Conservation (phyloP, 2,797 vertebrate genomes). For the Trachurus trachurus region DNA sequence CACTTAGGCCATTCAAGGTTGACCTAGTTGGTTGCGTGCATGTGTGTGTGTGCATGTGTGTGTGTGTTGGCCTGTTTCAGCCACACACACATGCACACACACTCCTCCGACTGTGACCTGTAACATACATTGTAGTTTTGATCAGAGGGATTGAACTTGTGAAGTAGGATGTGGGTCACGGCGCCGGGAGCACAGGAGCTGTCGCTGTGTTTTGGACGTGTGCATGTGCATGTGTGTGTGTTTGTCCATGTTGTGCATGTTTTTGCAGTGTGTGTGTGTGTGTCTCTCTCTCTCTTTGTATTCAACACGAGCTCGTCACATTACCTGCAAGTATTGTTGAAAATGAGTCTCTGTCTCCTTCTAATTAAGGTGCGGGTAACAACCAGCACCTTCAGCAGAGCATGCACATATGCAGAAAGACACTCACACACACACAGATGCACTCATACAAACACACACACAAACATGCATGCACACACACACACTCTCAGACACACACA, state of each 20-base stretch:
- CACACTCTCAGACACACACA: not conserved
- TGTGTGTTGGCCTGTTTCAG: conserved; percentile 7
- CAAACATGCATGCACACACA: conserved; percentile 40
- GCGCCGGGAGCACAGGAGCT: conserved; percentile 31
- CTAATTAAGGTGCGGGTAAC: conserved; percentile 84
- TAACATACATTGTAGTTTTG: conserved; percentile 24
- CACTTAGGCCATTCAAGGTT: conserved; percentile 33
- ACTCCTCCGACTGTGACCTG: conserved; percentile 8
- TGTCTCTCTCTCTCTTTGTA: conserved; percentile 45
- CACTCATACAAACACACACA: conserved; percentile 6
- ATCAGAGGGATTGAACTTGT: conserved; percentile 46
- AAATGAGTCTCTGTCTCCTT: conserved; percentile 78
- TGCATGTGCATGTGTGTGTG: conserved; percentile 27
- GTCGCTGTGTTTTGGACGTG: conserved; percentile 41
- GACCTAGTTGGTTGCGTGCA: conserved; percentile 62
- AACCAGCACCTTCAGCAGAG: conserved; percentile 80
- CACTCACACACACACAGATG: conserved; percentile 29
- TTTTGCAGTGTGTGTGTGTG: conserved; percentile 28
- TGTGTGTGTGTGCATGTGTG: too few species aligned
- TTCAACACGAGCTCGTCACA: conserved; percentile 53
- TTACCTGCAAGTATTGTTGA: conserved; percentile 76
- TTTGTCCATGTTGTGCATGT: not conserved
- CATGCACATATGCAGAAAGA: conserved; percentile 73
- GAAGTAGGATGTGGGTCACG: conserved; percentile 53
- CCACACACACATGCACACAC: not conserved